These are phyloP conservation scores for Leucopsar rothschildi DNA, from an alignment of 2,113 vertebrate genomes.

Conservation along the genomic window DNA sequence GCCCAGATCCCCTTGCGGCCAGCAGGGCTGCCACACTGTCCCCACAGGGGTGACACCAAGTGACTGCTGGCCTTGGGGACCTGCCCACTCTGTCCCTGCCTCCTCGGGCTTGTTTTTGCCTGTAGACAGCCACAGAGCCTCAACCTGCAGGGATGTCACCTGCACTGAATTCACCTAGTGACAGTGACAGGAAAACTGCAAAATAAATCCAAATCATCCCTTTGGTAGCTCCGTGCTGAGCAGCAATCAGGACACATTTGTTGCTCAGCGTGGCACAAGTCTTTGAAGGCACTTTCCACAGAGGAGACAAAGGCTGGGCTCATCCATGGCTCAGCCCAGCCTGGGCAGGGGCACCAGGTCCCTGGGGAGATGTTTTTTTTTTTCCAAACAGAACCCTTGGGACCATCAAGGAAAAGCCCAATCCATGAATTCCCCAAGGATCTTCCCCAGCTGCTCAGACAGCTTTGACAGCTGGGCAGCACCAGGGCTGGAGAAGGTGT, in stretches of 20 bases:
- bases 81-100: neutral
- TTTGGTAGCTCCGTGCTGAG: constrained; percentile 5
- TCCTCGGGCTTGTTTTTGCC: neutral
- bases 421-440: neutral
- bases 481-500: neutral
- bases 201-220: neutral
- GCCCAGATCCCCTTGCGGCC: neutral
- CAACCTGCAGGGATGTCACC: neutral
- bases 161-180: neutral
- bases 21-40: neutral
- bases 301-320: neutral
- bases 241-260: neutral
- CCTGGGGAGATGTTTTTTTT: neutral
- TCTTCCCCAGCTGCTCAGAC: neutral
- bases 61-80: neutral
- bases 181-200: neutral
- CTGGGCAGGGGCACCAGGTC: rapidly evolving
- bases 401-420: neutral
- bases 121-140: neutral
- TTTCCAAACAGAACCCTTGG: neutral
- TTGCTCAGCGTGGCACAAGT: neutral
- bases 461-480: neutral
- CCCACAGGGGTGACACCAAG: neutral
- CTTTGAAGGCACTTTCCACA: neutral
- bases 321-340: neutral